Conservation (phyloP, 1,140 invertebrate genomes). For the Muscidifurax raptorellus region DNA sequence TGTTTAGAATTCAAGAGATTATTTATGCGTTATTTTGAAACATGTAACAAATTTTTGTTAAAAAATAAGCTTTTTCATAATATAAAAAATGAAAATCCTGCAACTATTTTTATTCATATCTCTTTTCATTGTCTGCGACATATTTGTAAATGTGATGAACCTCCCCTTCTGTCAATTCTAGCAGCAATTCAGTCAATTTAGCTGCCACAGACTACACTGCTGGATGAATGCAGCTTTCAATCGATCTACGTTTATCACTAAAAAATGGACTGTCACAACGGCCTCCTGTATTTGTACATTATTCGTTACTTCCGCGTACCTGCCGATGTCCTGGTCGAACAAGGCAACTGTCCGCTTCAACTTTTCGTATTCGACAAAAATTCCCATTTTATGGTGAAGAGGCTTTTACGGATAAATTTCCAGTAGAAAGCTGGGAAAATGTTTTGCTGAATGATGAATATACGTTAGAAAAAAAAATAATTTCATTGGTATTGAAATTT, state of each 20-base stretch:
- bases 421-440: neutral
- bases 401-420: slow-evolving; percentile 29
- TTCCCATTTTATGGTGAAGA: slow-evolving; percentile 23
- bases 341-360: slow-evolving; percentile 82
- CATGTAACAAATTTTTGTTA: too few relatives aligned
- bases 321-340: slow-evolving; percentile 87
- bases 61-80: too few relatives aligned
- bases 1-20: too few relatives aligned
- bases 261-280: slow-evolving; percentile 84
- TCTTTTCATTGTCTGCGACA: slow-evolving; percentile 75
- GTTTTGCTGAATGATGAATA: neutral
- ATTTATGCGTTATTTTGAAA: too few relatives aligned
- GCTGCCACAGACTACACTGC: slow-evolving; percentile 89
- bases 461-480: too few relatives aligned
- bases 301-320: slow-evolving; percentile 86
- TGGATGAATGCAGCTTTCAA: slow-evolving; percentile 86
- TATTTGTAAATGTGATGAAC: slow-evolving; percentile 82
- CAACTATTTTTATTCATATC: slow-evolving; percentile 50
- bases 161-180: slow-evolving; percentile 80
- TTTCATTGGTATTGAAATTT: too few relatives aligned
- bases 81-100: too few relatives aligned
- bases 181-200: slow-evolving; percentile 82
- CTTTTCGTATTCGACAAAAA: slow-evolving; percentile 77
- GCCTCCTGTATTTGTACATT: slow-evolving; percentile 87
- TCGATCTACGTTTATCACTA: slow-evolving; percentile 85